These are phyloP conservation scores for Hyaena hyaena DNA, from an alignment of 2,113 vertebrate species.

Conservation along the genomic window DNA sequence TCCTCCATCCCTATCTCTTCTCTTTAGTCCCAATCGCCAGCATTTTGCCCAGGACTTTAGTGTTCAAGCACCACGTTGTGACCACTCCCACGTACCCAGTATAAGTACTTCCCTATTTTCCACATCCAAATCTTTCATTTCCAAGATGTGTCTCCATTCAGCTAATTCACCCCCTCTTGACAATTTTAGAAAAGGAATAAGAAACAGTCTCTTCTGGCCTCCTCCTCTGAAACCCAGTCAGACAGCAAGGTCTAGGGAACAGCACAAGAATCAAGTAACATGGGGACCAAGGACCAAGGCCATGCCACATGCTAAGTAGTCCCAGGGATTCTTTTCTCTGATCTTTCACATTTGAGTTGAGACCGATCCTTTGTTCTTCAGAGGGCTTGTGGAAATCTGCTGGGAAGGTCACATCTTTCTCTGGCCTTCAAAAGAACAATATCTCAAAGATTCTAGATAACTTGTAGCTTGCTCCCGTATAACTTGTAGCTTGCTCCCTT, in stretches of 20 bases:
- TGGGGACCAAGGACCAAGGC: no score
- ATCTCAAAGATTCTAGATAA: background rate
- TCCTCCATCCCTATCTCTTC: background rate
- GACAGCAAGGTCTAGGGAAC: background rate
- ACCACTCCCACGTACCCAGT: background rate
- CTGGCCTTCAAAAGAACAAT: background rate
- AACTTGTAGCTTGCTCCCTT: background rate
- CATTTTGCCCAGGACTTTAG: background rate
- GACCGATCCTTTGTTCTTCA: background rate
- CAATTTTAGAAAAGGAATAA: background rate
- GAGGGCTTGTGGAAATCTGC: background rate
- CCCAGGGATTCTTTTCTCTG: background rate
- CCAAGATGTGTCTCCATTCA: background rate
- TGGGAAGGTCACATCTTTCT: background rate
- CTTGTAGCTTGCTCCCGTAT: no score
- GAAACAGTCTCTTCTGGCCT: background rate
- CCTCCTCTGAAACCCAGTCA: background rate
- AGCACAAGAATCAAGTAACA: no score
- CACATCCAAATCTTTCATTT: background rate
- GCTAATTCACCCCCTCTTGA: background rate
- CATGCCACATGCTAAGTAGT: no score
- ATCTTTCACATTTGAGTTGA: background rate
- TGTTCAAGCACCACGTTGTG: background rate
- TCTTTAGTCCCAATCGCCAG: background rate
- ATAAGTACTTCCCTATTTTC: background rate